These are phyloP conservation scores for Halcyon badia DNA, from an alignment of 2,797 vertebrate genomes.

Conservation along the genomic window DNA sequence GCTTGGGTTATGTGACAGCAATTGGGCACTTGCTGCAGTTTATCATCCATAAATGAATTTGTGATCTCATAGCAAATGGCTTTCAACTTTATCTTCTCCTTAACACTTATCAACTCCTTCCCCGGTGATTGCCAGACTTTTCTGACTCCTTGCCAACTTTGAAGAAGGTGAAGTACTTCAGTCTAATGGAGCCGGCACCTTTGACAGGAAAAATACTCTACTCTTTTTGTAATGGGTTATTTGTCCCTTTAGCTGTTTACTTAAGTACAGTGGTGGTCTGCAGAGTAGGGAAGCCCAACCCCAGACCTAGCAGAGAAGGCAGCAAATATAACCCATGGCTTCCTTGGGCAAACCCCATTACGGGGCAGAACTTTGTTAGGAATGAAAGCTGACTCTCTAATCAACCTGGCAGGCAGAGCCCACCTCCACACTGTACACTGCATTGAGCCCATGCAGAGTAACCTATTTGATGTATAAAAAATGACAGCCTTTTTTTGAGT, in stretches of 20 bases:
- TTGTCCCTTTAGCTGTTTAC: not conserved
- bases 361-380: not conserved
- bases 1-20: not conserved
- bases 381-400: not conserved
- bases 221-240: not conserved
- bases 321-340: not conserved
- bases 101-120: not conserved
- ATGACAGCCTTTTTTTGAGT: not conserved
- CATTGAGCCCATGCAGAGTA: not conserved
- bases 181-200: not conserved
- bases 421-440: not conserved
- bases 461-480: not conserved
- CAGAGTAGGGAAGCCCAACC: not conserved
- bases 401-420: not conserved
- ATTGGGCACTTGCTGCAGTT: fast-evolving
- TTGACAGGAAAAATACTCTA: not conserved
- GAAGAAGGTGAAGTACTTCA: not conserved
- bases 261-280: not conserved
- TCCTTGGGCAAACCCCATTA: not conserved
- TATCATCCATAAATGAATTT: not conserved
- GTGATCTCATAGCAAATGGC: not conserved
- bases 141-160: not conserved
- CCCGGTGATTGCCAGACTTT: not conserved
- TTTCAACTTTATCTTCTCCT: not conserved
- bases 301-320: not conserved